Base-by-base conservation (phyloP, 64 coral and sea anemone genomes). In the Acropora tenuis region DNA sequence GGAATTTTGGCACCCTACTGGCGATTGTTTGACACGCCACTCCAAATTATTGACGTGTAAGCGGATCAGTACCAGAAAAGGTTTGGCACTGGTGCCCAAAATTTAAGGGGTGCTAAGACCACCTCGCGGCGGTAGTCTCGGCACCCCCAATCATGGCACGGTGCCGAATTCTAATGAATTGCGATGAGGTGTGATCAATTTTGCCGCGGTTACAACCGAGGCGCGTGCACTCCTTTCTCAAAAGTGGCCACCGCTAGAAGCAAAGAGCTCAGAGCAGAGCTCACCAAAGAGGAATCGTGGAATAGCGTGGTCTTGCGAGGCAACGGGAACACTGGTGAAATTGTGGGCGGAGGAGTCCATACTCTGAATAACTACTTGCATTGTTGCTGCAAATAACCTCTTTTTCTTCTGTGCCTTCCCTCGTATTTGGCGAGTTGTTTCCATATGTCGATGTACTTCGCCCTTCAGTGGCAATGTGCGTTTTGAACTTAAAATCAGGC, bases 1-100 rank as follows among this genome's bases (percentile, higher is more conserved):
- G n/a, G 49, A 50, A 17, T 5, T 47, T 46, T 48, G 58, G 81
- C 81, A 84, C 53, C 10, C 59, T 63, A 5, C 13, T 69, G 11
- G 45, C 17, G 41, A 47, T 84, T 47, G 67, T 84, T 69, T 11
- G 82, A 43, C 82, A 84, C 60, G 58, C 41, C 82, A 84, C 82
- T 63, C 41, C n/a, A 5, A 47, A 68, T 84, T 84, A 1, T 67
- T n/a, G 8, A 17, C 75, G 45, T 77, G 75, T 77, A 77, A 77
- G 49, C 11, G 75, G 15, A 18, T 48, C 16, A 47, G 75, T 11
- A 0, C 76, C 76, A 78, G 50, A 49, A 17, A 7, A 2, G 50
- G 50, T 78, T 45, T 78, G 44, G 13, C 47, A 78, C 76, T 7
- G 7, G 45, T 78, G 76, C 76, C 46, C 46, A 73, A 73, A 40